A percentile compares a stretch with the other conserved stretches of the same genome.
These are phyloP conservation scores for Uria lomvia DNA, from an alignment of 2,113 vertebrate species.

Conservation along the genomic window DNA sequence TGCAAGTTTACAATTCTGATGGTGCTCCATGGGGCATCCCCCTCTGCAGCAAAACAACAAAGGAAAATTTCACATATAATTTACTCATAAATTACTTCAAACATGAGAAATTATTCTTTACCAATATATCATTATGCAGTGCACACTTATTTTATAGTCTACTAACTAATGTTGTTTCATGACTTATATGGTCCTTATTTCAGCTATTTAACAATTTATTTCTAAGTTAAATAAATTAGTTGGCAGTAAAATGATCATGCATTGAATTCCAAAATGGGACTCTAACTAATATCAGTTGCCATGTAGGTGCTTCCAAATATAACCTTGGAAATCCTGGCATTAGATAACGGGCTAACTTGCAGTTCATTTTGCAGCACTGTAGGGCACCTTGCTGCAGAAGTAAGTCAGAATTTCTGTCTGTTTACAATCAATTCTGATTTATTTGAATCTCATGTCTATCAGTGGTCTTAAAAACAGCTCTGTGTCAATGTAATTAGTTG, in stretches of 20 bases:
- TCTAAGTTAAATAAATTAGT: not conserved
- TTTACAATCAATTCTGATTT: not conserved
- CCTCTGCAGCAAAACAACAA: not conserved
- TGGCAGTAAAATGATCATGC: not conserved
- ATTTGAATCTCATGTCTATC: not conserved
- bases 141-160: not conserved
- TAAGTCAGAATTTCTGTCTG: not conserved
- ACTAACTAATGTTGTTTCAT: not conserved
- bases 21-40: not conserved
- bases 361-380: not conserved
- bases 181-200: not conserved
- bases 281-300: not conserved
- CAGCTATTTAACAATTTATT: not conserved
- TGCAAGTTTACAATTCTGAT: not conserved
- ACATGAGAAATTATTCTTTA: not conserved
- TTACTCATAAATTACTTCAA: not conserved
- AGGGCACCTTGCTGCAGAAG: not conserved
- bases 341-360: not conserved
- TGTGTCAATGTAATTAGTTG: not conserved
- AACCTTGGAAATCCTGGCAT: not conserved
- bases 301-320: not conserved
- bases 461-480: not conserved
- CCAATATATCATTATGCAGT: not conserved
- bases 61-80: not conserved
- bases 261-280: not conserved